Evolutionary conservation across 1,140 invertebrate genomes (phyloP).

Genomic region (Aradophagus sp.): DNA sequence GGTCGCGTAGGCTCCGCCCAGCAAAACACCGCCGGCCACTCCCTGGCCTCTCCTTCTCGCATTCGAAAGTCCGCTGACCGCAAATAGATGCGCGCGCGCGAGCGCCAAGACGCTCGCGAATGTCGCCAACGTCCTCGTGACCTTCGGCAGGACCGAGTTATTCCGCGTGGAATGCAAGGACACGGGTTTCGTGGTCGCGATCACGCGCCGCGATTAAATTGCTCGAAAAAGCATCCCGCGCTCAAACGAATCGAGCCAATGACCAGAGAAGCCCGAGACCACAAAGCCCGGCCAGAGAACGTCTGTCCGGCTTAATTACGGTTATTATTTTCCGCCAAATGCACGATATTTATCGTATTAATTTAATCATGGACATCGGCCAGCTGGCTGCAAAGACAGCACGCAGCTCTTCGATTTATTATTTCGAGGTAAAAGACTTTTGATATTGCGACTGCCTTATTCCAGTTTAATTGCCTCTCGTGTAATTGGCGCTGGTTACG

Average conservation of each 20-base stretch:
- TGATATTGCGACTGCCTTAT: slow-evolving; percentile 17
- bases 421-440: slow-evolving; percentile 1
- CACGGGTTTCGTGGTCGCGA: slow-evolving; percentile 24
- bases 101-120: slow-evolving; percentile 34
- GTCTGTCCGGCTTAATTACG: slow-evolving; percentile 35
- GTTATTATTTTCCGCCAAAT: slow-evolving; percentile 29
- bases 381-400: neutral
- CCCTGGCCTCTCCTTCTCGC: slow-evolving; percentile 70
- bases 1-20: slow-evolving; percentile 73
- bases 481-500: too few relatives aligned
- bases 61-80: slow-evolving; percentile 45
- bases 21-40: slow-evolving; percentile 71
- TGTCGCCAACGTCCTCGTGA: slow-evolving; percentile 19
- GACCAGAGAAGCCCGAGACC: neutral
- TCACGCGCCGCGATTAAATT: slow-evolving; percentile 33
- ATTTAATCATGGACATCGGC: slow-evolving; percentile 31
- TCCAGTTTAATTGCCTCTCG: slow-evolving; percentile 10
- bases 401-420: neutral
- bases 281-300: slow-evolving; percentile 15
- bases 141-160: slow-evolving; percentile 24
- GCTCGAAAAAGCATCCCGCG: slow-evolving; percentile 1
- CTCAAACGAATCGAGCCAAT: slow-evolving; percentile 1
- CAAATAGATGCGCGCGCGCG: slow-evolving; percentile 45
- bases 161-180: slow-evolving; percentile 42
- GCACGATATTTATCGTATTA: slow-evolving; percentile 28